phyloP scores from a whole-genome alignment of 2,888 invertebrate species.

The Aromia moschata region DNA sequence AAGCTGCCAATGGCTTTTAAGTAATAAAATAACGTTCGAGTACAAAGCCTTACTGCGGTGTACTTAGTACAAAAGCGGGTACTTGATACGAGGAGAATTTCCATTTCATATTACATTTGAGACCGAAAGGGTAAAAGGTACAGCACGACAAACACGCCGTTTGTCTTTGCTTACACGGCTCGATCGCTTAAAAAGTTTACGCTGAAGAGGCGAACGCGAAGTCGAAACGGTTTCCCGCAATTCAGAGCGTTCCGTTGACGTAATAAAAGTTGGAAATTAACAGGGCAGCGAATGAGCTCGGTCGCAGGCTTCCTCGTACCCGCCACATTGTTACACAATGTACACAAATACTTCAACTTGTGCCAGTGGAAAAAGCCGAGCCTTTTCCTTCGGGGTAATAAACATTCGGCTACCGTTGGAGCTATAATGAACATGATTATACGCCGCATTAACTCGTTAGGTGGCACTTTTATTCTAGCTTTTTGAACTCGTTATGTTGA shows the following conservation, averaged over 20 bases:
- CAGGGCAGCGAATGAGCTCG: constrained; percentile 31
- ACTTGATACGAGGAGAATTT: neutral
- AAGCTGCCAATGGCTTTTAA: too few species aligned
- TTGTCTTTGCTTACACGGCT: constrained; percentile 10
- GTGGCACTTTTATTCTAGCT: constrained; percentile 6
- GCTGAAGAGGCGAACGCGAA: constrained; percentile 31
- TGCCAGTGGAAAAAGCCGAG: constrained; percentile 10
- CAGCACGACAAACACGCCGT: neutral
- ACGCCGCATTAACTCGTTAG: constrained; percentile 8
- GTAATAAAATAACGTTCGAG: too few species aligned
- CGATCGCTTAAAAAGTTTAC: constrained; percentile 23
- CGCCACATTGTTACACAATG: constrained; percentile 29
- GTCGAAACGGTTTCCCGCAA: constrained; percentile 34
- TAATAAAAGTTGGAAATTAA: constrained; percentile 40
- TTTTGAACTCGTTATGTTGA: neutral
- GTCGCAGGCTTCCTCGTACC: constrained; percentile 21
- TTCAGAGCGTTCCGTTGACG: constrained; percentile 35
- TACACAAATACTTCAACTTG: constrained; percentile 19
- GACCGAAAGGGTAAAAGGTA: neutral
- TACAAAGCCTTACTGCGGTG: too few species aligned
- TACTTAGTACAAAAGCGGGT: neutral
- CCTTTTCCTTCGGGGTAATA: neutral
- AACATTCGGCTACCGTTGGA: constrained; percentile 4
- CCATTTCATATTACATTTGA: neutral
- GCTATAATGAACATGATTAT: constrained; percentile 12